These are phyloP conservation scores for Drosophila ironensis DNA, from an alignment of 1,140 invertebrate genomes.

Conservation along the genomic window DNA sequence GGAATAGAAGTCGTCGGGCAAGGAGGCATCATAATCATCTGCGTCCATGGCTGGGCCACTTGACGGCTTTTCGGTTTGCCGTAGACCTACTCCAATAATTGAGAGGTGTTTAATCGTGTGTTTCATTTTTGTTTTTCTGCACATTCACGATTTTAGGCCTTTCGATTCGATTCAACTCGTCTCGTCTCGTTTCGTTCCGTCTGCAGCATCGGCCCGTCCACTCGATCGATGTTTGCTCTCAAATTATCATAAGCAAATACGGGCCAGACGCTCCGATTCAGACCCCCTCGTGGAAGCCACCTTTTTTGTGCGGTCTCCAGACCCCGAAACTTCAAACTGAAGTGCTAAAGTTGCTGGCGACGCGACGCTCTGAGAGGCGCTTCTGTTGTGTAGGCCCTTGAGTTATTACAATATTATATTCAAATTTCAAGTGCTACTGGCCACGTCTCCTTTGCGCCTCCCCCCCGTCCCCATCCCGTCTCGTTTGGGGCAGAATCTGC, in stretches of 20 bases:
- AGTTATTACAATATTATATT: conserved; percentile 78
- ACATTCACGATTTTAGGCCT: conserved; percentile 67
- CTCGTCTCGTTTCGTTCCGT: conserved; percentile 1
- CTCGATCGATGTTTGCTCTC: conserved; percentile 77
- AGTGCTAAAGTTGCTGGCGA: conserved; percentile 79
- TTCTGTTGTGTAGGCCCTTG: conserved; percentile 78
- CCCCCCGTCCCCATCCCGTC: neutral
- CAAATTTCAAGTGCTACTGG: conserved; percentile 75
- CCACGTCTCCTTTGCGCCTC: conserved; percentile 11
- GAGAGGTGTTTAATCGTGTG: conserved; percentile 82
- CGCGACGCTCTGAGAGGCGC: conserved; percentile 77
- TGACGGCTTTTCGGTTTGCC: conserved; percentile 53
- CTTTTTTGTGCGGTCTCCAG: conserved; percentile 65
- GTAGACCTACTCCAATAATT: conserved; percentile 66
- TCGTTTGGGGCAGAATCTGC: conserved; percentile 51
- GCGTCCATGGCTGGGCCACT: conserved; percentile 58
- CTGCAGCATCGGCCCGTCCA: conserved; percentile 36
- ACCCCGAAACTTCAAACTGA: conserved; percentile 49
- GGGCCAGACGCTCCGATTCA: conserved; percentile 12
- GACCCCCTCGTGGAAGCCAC: neutral
- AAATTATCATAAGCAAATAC: conserved; percentile 81
- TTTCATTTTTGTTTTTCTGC: conserved; percentile 72
- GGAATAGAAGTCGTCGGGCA: neutral
- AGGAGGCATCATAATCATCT: conserved; percentile 73
- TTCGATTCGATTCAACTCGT: conserved; percentile 6